Evolutionary conservation across 2,113 vertebrate genomes (phyloP), one percentile per base, ranked within the genome.

Genomic region (Pardalotus punctatus): DNA sequence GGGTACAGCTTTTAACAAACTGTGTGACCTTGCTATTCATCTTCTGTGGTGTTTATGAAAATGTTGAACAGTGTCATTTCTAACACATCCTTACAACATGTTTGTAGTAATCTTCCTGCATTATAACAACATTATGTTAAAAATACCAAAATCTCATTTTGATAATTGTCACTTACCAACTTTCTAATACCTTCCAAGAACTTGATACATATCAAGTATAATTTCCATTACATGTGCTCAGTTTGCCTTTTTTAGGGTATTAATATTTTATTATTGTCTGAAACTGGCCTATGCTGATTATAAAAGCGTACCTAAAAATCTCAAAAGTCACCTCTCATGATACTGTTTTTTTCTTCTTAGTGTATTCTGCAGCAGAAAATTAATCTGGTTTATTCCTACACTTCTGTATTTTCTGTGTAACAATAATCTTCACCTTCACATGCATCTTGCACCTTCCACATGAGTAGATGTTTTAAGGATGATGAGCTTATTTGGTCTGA

Each of bases 11-110:
- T 77, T 76, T 88, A 81, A 73, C 54, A 77, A 94, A 58, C 29
- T 36, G 14, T 27, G 15, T 83, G 89, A 77, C 86, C 86, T 92
- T 3, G 24, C 38, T 95, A 5, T 81, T 92, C 56, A 11, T 94
- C 45, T 91, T 82, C 82, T 42, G 38, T 80, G 57, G 25, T 88
- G 67, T 95, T 94, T 69, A 56, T 92, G 66, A 86, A 88, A 92
- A 65, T 36, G 62, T 76, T 90, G 36, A 95, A 82, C 19, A 20
- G 29, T 71, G 33, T 72, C 28, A 82, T 60, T 95, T 56, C 48
- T 93, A 60, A 23, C n/a, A 56, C 53, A 67, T 64, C 33, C 53
- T 58, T 86, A 16, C 23, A 29, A n/a, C 33, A 14, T 28, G 21
- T 66, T 89, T 86, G 51, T 81, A 42, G 42, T 91, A 58, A 22